Evolutionary conservation across 2,797 vertebrate species (phyloP).

Genomic region (Cichlasoma orientale): DNA sequence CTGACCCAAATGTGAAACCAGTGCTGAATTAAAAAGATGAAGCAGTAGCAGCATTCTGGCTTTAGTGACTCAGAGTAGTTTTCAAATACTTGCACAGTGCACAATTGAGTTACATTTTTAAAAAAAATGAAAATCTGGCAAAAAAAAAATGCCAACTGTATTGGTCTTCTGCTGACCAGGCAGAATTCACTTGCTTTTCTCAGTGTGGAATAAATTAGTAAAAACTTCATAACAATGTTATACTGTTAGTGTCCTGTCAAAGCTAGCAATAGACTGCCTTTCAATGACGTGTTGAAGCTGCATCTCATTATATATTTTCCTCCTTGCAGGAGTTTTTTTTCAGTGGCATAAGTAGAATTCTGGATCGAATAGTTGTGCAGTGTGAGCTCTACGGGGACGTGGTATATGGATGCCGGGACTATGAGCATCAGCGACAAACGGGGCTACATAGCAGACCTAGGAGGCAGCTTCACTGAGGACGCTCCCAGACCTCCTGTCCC

Average conservation of each 20-base stretch:
- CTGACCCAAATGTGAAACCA: not conserved
- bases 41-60: too few relatives aligned
- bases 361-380: constrained; percentile 77
- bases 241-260: not conserved
- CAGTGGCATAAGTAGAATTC: constrained; percentile 74
- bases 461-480: constrained; percentile 96
- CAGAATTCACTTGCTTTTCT: too few relatives aligned
- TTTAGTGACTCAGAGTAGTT: not conserved
- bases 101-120: too few relatives aligned
- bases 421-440: constrained; percentile 91
- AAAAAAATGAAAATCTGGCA: too few relatives aligned
- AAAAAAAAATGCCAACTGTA: too few relatives aligned
- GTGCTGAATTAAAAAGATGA: too few relatives aligned
- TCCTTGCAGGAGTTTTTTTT: constrained; percentile 76
- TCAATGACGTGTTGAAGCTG: constrained; percentile 44
- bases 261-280: constrained; percentile 1
- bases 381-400: constrained; percentile 74
- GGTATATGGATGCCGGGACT: constrained; percentile 82
- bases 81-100: not conserved
- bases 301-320: constrained; percentile 53
- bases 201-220: not conserved
- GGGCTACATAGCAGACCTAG: constrained; percentile 89
- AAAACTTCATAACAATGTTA: not conserved
- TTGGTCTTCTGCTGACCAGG: too few relatives aligned
- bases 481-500: constrained; percentile 97